Evolutionary conservation across 2,888 invertebrate genomes (phyloP).

Genomic region (Caenorhabditis sp.): DNA sequence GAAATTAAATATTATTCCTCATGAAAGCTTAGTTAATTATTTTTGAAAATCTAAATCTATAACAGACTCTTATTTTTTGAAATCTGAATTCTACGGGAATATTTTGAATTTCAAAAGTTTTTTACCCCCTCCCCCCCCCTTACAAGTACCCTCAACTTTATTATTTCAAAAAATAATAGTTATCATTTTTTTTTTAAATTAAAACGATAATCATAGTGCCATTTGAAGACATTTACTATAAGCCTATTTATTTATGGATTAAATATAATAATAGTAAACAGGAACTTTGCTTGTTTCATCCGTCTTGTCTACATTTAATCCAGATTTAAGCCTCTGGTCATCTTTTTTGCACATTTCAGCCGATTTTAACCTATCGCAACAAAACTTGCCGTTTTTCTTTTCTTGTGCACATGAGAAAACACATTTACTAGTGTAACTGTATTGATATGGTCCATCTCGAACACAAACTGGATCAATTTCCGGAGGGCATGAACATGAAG

Average conservation of each 20-base stretch:
- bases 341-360: too few relatives aligned
- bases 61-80: too few relatives aligned
- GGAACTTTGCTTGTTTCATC: not conserved
- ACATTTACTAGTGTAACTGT: constrained; percentile 54
- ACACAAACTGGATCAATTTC: constrained; percentile 54
- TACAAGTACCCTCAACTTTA: too few relatives aligned
- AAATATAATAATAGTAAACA: not conserved
- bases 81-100: too few relatives aligned
- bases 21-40: too few relatives aligned
- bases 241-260: too few relatives aligned
- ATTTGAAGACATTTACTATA: not conserved
- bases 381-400: constrained; percentile 32
- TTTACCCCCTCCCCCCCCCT: too few relatives aligned
- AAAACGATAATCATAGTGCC: not conserved
- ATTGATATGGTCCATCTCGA: constrained; percentile 42
- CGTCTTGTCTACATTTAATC: too few relatives aligned
- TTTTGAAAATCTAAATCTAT: too few relatives aligned
- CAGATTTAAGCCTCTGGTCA: not conserved
- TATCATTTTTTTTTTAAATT: not conserved
- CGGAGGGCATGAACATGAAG: constrained; percentile 36
- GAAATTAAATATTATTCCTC: too few relatives aligned
- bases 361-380: not conserved
- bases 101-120: too few relatives aligned
- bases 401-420: constrained; percentile 47
- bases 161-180: too few relatives aligned